phyloP scores from a whole-genome alignment of 2,113 vertebrate genomes.

The Gracilinanus agilis region DNA sequence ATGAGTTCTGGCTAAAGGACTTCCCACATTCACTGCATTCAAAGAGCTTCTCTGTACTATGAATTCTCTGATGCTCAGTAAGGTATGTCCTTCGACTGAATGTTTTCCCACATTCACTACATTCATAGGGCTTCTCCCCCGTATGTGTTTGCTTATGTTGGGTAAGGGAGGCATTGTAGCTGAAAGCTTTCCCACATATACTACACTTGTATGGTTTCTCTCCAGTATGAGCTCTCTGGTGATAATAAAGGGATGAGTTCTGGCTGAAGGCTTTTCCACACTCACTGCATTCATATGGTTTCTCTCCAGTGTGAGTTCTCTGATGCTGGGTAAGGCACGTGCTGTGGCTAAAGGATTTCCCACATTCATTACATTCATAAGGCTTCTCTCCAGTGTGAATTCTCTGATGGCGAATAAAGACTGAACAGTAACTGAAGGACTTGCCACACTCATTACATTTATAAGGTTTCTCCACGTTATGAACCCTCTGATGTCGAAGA shows the following conservation, averaged over 20 bases:
- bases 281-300: conserved; percentile 64
- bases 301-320: conserved; percentile 71
- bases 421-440: conserved; percentile 87
- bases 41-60: conserved; percentile 60
- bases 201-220: conserved; percentile 69
- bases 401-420: conserved; percentile 63
- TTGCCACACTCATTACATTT: conserved; percentile 89
- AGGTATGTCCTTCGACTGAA: conserved; percentile 68
- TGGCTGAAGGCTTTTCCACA: conserved; percentile 76
- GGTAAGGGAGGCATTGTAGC: conserved; percentile 63
- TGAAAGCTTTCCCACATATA: conserved; percentile 72
- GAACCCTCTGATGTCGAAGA: conserved; percentile 62
- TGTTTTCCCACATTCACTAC: conserved; percentile 67
- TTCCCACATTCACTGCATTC: conserved; percentile 69
- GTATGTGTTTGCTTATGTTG: conserved; percentile 75
- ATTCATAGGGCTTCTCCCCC: conserved; percentile 67
- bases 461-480: conserved; percentile 56
- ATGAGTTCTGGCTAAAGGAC: conserved; percentile 70
- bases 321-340: conserved; percentile 72
- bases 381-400: conserved; percentile 75
- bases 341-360: conserved; percentile 72
- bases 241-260: conserved; percentile 72
- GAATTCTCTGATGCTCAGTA: conserved; percentile 65
- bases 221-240: conserved; percentile 69
- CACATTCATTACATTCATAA: conserved; percentile 73